phyloP scores from a whole-genome alignment of 1,140 invertebrate species.

The Lerema accius region DNA sequence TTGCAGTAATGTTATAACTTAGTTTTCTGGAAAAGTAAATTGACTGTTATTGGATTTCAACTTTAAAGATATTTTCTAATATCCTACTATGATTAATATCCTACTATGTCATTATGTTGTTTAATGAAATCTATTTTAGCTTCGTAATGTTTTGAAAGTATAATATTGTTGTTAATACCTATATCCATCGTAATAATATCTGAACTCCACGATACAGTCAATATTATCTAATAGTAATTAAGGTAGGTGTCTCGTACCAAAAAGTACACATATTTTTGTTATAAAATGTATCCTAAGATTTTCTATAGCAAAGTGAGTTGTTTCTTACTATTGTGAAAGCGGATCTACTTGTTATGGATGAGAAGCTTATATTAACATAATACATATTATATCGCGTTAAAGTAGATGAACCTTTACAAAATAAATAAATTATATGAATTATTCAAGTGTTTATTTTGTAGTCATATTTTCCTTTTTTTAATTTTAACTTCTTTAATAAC shows the following conservation, averaged over 20 bases:
- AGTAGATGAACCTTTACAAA: constrained; percentile 22
- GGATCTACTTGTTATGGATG: neutral
- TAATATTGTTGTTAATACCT: no score
- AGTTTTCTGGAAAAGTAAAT: no score
- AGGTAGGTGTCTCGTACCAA: neutral
- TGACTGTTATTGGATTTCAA: no score
- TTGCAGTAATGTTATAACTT: no score
- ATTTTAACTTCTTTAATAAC: no score
- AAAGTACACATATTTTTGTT: constrained; percentile 15
- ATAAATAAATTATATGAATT: constrained; percentile 16
- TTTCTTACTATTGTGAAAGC: neutral
- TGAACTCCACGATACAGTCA: no score
- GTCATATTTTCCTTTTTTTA: neutral
- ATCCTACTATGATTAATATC: no score
- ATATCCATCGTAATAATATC: no score
- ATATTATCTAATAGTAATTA: neutral
- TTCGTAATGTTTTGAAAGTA: no score
- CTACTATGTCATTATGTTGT: no score
- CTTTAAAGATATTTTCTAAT: no score
- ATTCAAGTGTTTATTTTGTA: neutral
- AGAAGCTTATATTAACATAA: constrained; percentile 8
- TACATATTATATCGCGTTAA: constrained; percentile 6
- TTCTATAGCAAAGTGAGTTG: neutral
- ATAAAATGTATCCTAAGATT: neutral
- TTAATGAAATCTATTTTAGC: no score